Percentiles rank a stretch among this genome's conserved stretches.
Conservation (phyloP, 2,113 vertebrate species). For the Gulo gulo region DNA sequence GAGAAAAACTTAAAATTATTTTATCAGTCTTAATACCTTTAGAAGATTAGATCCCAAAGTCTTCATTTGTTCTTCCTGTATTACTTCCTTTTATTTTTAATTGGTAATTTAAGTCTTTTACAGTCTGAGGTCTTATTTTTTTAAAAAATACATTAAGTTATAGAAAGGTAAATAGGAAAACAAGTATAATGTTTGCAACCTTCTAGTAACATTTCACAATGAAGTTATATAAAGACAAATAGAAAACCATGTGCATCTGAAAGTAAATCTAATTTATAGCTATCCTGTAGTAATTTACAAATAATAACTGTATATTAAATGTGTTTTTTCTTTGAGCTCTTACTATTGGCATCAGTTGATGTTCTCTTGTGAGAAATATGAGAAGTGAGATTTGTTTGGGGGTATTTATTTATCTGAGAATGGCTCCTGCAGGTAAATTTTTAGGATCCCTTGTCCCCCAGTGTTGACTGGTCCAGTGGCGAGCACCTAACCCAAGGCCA, state of each 20-base stretch:
- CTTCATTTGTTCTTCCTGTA: not conserved
- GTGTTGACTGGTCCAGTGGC: not conserved
- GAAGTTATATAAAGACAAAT: not conserved
- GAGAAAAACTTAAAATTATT: not conserved
- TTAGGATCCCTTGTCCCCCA: not conserved
- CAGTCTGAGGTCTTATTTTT: not conserved
- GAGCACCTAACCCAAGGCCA: not conserved
- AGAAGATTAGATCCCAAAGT: not conserved
- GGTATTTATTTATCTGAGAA: not conserved
- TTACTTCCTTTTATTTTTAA: not conserved
- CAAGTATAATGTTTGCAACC: not conserved
- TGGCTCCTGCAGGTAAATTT: not conserved
- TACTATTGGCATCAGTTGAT: not conserved
- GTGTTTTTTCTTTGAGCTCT: not conserved
- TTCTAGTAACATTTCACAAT: not conserved
- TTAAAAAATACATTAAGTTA: not conserved
- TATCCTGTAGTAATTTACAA: not conserved
- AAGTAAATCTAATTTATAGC: not conserved
- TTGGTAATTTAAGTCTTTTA: not conserved
- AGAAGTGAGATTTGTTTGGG: not conserved
- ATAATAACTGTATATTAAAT: not conserved
- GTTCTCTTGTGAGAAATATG: not conserved
- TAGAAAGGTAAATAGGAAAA: not conserved
- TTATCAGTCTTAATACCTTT: not conserved
- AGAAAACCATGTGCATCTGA: constrained; percentile 8